Evolutionary conservation across 37 sponge, comb jelly and placozoan species (phyloP).

Genomic region (Aphrocallistes beatrix): DNA sequence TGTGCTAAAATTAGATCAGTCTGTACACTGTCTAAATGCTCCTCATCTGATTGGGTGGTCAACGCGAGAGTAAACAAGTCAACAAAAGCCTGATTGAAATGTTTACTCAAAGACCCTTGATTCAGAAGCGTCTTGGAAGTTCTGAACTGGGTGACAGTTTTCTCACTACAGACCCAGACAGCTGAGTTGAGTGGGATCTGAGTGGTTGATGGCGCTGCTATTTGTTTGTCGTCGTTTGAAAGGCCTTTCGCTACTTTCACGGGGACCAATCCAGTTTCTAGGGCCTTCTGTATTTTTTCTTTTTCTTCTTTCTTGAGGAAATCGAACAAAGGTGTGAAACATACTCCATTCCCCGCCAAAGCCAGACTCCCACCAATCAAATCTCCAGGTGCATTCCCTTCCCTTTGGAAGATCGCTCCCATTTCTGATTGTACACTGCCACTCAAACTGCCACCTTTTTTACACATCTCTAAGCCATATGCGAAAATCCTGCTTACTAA

Average conservation of each 20-base stretch:
- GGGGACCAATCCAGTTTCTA: background rate
- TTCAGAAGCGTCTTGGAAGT: background rate
- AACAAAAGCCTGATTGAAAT: background rate
- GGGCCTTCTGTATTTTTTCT: background rate
- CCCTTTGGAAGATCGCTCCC: background rate
- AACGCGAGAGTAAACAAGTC: background rate
- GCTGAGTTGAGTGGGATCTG: background rate
- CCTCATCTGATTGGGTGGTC: background rate
- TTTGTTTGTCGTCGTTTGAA: constrained; percentile 3
- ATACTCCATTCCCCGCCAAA: background rate
- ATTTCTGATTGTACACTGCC: background rate
- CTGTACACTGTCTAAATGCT: background rate
- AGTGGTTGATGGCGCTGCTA: background rate
- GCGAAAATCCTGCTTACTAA: background rate
- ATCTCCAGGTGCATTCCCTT: background rate
- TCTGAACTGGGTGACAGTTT: background rate
- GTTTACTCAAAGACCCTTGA: background rate
- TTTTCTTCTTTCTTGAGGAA: background rate
- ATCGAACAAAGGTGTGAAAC: background rate
- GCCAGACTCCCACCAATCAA: background rate
- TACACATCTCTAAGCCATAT: background rate
- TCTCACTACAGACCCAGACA: background rate
- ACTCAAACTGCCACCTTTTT: background rate
- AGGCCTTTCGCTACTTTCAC: background rate
- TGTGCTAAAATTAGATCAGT: background rate